phyloP scores from a whole-genome alignment of 2,797 vertebrate species.

The Oryzias sinensis region DNA sequence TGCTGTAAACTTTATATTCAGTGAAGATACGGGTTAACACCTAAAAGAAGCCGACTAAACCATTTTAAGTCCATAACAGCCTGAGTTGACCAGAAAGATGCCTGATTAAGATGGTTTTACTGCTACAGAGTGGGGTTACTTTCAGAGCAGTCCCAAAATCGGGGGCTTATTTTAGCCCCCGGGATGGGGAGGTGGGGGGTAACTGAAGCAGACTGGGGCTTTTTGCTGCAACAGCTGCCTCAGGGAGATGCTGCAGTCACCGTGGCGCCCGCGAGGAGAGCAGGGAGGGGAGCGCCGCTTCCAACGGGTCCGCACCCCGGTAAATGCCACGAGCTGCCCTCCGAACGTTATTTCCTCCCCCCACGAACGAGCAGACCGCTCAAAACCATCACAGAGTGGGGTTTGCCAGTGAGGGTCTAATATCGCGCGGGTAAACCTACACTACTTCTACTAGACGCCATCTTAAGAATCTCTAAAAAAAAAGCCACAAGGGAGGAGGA shows the following conservation, averaged over 20 bases:
- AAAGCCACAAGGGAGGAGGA: slow-evolving; percentile 28
- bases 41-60: too few relatives aligned
- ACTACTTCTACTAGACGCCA: slow-evolving; percentile 65
- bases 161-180: neutral
- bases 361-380: neutral
- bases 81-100: too few relatives aligned
- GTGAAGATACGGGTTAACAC: too few relatives aligned
- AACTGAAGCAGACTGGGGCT: neutral
- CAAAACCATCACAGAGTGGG: neutral
- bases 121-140: too few relatives aligned
- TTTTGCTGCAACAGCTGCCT: slow-evolving; percentile 6
- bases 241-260: slow-evolving; percentile 39
- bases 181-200: neutral
- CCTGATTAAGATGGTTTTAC: too few relatives aligned
- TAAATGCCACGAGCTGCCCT: neutral
- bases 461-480: slow-evolving; percentile 71
- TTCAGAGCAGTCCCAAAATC: too few relatives aligned
- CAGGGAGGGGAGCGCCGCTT: slow-evolving; percentile 34
- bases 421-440: slow-evolving; percentile 47
- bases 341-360: neutral
- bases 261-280: slow-evolving; percentile 21
- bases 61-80: too few relatives aligned
- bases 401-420: neutral
- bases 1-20: too few relatives aligned
- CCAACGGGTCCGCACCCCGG: neutral